Conservation (phyloP, 1,140 invertebrate species). For the Odontomachus brunneus region DNA sequence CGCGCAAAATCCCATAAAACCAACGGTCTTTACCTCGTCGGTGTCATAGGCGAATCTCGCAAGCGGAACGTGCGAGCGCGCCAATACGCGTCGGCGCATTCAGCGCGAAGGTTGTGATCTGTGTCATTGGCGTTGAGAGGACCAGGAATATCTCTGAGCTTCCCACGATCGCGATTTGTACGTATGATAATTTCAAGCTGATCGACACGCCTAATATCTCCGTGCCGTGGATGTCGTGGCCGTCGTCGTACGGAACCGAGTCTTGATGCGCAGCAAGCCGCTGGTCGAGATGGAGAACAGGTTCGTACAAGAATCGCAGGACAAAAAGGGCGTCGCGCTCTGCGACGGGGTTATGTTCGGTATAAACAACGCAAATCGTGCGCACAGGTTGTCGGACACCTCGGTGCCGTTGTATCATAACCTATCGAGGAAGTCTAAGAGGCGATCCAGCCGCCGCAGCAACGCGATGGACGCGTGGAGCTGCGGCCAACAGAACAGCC, state of each 20-base stretch:
- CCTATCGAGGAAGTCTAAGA: constrained; percentile 57
- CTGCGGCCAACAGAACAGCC: constrained; percentile 16
- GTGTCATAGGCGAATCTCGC: background rate
- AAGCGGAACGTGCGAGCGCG: background rate
- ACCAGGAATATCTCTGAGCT: background rate
- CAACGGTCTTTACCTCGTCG: no score
- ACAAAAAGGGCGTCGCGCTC: no score
- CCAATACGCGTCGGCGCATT: background rate
- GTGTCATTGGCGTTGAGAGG: background rate
- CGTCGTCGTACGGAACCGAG: background rate
- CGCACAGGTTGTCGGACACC: constrained; percentile 47
- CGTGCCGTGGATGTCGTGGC: background rate
- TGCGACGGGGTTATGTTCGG: background rate
- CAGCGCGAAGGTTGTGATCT: constrained; percentile 2
- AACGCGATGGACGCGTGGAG: constrained; percentile 37
- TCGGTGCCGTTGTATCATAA: constrained; percentile 28
- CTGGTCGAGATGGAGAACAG: constrained; percentile 62
- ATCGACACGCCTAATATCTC: background rate
- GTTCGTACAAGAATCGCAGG: constrained; percentile 13
- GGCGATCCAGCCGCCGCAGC: constrained; percentile 57
- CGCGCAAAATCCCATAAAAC: no score
- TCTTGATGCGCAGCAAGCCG: constrained; percentile 45
- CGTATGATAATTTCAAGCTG: background rate
- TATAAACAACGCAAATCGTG: background rate
- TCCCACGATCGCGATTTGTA: background rate